Percentiles rank a stretch among this genome's conserved stretches.
Conservation (phyloP, 1,140 invertebrate species). For the Caenorhabditis latens region DNA sequence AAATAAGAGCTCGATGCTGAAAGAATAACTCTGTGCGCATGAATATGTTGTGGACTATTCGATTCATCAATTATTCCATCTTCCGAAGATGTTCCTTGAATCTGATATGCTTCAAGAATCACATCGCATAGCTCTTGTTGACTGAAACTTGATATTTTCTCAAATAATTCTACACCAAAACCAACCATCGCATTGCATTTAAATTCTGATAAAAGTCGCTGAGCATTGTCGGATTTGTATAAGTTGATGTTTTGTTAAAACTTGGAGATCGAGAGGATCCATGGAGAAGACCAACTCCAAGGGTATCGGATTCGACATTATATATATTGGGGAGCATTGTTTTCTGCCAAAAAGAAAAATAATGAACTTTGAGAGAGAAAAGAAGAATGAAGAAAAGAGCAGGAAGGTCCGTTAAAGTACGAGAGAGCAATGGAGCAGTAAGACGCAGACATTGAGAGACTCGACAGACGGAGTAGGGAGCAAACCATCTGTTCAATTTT, state of each 20-base stretch:
- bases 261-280: constrained; percentile 19
- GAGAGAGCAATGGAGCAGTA: not conserved
- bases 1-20: constrained; percentile 29
- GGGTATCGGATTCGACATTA: constrained; percentile 31
- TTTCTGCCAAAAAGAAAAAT: not conserved
- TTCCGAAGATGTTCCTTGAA: not conserved
- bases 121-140: constrained; percentile 43
- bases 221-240: constrained; percentile 29
- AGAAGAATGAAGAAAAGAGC: not conserved
- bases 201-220: constrained; percentile 43
- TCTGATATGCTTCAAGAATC: constrained; percentile 15
- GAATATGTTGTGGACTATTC: not conserved
- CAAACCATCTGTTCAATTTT: constrained; percentile 40
- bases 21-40: constrained; percentile 9
- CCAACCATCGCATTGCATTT: constrained; percentile 29
- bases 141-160: not conserved
- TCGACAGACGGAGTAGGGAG: constrained; percentile 1
- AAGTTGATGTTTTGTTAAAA: not conserved
- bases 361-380: not conserved
- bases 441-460: constrained; percentile 35
- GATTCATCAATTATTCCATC: not conserved
- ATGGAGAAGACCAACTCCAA: not conserved
- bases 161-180: not conserved
- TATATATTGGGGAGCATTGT: constrained; percentile 29
- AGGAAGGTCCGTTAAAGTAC: not conserved